Evolutionary conservation across 2,113 vertebrate genomes (phyloP).

Genomic region (Procavia capensis): DNA sequence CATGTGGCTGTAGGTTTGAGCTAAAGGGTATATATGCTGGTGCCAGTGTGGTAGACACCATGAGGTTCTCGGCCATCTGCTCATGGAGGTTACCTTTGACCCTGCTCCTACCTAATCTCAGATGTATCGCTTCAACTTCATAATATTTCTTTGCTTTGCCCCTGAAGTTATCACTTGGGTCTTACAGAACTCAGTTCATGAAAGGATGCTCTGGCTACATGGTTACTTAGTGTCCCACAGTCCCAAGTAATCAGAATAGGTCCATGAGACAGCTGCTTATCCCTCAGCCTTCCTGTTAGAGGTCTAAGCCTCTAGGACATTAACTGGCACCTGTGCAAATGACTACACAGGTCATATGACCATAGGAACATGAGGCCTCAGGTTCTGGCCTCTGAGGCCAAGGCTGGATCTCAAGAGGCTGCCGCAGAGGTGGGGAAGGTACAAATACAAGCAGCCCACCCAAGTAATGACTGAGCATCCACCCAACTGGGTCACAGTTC

Average conservation of each 20-base stretch:
- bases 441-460: neutral
- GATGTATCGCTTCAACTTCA: too few species aligned
- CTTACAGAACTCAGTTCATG: too few species aligned
- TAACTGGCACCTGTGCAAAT: neutral
- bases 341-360: neutral
- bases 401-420: neutral
- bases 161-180: too few species aligned
- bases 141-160: too few species aligned
- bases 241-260: neutral
- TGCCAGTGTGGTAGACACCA: too few species aligned
- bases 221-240: neutral
- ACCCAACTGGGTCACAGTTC: too few species aligned
- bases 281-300: neutral
- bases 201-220: too few species aligned
- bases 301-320: neutral
- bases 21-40: too few species aligned
- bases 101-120: too few species aligned
- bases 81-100: too few species aligned
- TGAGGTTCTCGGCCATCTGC: too few species aligned
- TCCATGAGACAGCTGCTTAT: neutral
- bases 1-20: too few species aligned
- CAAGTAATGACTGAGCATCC: neutral
- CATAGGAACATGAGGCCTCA: neutral
- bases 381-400: fast-evolving
- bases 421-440: neutral